Base-by-base conservation (phyloP, 2,888 invertebrate species). In the Aelia acuminata region DNA sequence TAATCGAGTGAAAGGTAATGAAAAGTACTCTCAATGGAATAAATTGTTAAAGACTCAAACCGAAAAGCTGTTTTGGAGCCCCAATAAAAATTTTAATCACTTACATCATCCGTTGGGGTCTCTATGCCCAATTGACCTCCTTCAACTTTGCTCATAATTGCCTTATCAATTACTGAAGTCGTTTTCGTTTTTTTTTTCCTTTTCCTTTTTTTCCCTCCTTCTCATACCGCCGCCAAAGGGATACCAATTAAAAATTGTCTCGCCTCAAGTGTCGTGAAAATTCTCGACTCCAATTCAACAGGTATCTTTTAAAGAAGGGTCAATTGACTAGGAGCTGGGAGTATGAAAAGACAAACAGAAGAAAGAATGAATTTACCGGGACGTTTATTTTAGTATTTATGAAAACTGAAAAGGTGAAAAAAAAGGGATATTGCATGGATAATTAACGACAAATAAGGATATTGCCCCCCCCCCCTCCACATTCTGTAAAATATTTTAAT, bases 1-100 rank as follows among this genome's bases (percentile, higher is more conserved):
- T 31, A 63, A 63, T 63, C 63, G 63, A 63, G 63, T 63, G 63
- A 63, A n/a, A 63, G 63, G 63, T 63, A 63, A 63, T 63, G 63
- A 63, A 63, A 63, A 63, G 63, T 63, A 31, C 63, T 63, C 63
- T 63, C 63, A 63, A 63, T 63, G 63, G 63, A 63, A 63, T 63
- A 63, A 63, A 63, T 63, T 63, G 63, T 35, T 63, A 63, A 63
- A 63, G 63, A 63, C 31, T 63, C 31, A 63, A 63, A 31, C 63
- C 31, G 31, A 63, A 31, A 63, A 31, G 31, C 18, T 31, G 31
- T 63, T 63, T 31, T 31, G 63, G 18, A 31, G 31, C 31, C 63
- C 31, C 63, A 63, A 63, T 63, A 63, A 63, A 63, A 63, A 63
- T 63, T 63, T 63, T 63, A 63, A 63, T 63, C 63, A 63, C 31